Evolutionary conservation across 2,888 invertebrate genomes (phyloP).

Genomic region (Zaprionus bogoriensis): DNA sequence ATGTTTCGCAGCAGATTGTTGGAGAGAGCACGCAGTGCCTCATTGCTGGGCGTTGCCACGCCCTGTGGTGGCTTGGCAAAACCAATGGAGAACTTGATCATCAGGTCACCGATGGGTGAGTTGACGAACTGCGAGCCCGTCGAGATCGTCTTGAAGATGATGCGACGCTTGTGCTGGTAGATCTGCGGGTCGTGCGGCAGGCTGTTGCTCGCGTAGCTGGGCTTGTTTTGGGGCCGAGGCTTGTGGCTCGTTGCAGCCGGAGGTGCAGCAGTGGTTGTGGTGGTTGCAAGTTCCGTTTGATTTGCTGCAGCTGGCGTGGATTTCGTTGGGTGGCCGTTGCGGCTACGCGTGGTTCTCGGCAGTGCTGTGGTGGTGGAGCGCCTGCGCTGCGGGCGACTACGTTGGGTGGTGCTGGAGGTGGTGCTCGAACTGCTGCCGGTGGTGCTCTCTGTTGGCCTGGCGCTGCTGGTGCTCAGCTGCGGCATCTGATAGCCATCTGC

Average conservation of each 20-base stretch:
- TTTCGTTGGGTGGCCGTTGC: background rate
- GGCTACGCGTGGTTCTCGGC: constrained; percentile 41
- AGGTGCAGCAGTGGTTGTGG: background rate
- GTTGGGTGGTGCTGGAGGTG: constrained; percentile 19
- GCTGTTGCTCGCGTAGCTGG: constrained; percentile 6
- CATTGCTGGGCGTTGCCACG: constrained; percentile 24
- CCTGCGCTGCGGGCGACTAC: constrained; percentile 40
- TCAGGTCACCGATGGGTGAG: constrained; percentile 78
- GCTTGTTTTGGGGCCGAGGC: constrained; percentile 6
- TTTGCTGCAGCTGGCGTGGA: constrained; percentile 4
- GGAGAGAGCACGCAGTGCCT: constrained; percentile 51
- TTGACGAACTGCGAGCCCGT: constrained; percentile 75
- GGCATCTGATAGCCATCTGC: constrained; percentile 34
- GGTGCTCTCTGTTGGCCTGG: constrained; percentile 4
- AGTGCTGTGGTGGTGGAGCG: constrained; percentile 34
- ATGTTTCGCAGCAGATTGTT: constrained; percentile 55
- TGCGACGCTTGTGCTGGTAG: constrained; percentile 61
- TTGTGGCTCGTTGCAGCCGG: constrained; percentile 7
- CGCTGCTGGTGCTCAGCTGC: constrained; percentile 16
- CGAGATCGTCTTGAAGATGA: constrained; percentile 73
- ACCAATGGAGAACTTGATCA: constrained; percentile 78
- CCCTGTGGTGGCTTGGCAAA: constrained; percentile 60
- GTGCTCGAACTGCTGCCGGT: constrained; percentile 23
- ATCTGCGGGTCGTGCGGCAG: constrained; percentile 39
- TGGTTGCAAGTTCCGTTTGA: constrained; percentile 6